Conservation (phyloP, 2,113 vertebrate genomes). For the Brienomyrus longianalis region DNA sequence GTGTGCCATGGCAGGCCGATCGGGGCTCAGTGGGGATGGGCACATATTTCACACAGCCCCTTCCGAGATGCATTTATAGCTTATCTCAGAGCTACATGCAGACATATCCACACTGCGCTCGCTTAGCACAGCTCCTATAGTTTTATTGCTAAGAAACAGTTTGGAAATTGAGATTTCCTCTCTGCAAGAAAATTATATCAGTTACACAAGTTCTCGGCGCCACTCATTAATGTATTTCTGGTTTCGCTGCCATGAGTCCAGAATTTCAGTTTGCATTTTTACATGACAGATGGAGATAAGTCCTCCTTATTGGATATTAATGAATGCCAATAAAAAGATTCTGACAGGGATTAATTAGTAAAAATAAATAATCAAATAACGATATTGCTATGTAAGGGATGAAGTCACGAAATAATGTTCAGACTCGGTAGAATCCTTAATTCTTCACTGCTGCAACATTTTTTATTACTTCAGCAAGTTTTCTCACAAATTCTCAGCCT, state of each 20-base stretch:
- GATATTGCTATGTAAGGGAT: background rate
- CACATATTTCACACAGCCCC: background rate
- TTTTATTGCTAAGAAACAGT: background rate
- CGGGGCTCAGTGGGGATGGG: background rate
- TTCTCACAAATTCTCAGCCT: background rate
- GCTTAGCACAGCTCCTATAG: background rate
- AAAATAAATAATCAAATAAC: background rate
- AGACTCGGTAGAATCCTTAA: background rate
- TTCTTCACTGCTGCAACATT: background rate
- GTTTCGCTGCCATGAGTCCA: background rate
- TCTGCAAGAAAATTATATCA: background rate
- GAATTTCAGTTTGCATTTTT: background rate
- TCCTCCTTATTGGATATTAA: background rate
- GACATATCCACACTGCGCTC: background rate
- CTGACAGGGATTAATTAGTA: background rate
- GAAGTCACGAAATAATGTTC: background rate
- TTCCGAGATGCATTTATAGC: background rate
- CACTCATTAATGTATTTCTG: background rate
- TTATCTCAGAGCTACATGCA: background rate
- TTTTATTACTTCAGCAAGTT: background rate
- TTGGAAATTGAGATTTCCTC: background rate
- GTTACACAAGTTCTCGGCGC: background rate
- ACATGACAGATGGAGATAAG: background rate
- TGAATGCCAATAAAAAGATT: background rate
- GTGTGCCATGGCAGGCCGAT: background rate